Evolutionary conservation across 2,797 vertebrate species (phyloP).

Genomic region (Gallinago nigripennis): DNA sequence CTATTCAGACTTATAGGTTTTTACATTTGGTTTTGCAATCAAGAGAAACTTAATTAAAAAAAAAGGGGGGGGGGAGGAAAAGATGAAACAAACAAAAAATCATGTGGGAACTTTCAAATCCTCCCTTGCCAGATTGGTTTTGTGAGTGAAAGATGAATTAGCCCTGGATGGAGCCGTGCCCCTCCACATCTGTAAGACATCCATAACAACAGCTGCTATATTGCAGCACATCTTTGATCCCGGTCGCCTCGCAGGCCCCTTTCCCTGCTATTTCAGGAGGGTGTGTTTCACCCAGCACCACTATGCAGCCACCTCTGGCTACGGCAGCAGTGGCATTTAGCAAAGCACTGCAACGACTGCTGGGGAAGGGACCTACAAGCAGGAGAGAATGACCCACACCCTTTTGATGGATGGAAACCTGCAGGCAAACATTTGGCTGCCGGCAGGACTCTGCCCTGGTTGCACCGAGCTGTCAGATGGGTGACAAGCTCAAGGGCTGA

Average conservation of each 20-base stretch:
- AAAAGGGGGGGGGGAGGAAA: neutral
- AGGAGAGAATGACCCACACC: fast-evolving
- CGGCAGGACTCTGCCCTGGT: neutral
- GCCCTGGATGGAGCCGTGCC: neutral
- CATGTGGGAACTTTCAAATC: neutral
- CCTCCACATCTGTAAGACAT: slow-evolving; percentile 11
- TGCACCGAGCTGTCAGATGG: fast-evolving
- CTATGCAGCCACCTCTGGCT: neutral
- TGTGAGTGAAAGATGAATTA: neutral
- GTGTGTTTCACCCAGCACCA: neutral
- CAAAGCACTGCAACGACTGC: neutral
- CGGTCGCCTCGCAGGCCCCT: neutral
- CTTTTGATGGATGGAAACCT: neutral
- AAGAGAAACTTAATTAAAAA: slow-evolving; percentile 2
- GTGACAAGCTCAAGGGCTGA: neutral
- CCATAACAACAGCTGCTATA: neutral
- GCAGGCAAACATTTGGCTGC: neutral
- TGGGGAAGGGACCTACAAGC: fast-evolving
- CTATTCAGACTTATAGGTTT: neutral
- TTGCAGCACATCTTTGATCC: slow-evolving; percentile 4
- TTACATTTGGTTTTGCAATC: slow-evolving; percentile 12
- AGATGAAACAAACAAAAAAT: slow-evolving; percentile 10
- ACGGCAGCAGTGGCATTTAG: fast-evolving
- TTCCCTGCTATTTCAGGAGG: neutral
- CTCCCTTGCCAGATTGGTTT: neutral